phyloP scores from a whole-genome alignment of 1,140 invertebrate species.

The Ips typographus region DNA sequence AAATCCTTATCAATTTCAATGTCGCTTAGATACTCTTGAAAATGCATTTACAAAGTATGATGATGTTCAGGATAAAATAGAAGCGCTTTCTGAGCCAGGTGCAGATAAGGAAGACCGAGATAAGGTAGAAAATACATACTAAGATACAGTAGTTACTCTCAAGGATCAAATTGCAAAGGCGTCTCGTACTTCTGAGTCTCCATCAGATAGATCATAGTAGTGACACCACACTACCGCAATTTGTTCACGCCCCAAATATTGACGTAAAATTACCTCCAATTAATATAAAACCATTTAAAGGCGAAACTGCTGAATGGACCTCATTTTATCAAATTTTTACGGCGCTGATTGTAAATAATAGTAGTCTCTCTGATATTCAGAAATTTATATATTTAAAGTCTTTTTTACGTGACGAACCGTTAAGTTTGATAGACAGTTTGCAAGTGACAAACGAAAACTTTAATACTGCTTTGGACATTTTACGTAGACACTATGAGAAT shows the following conservation, averaged over 20 bases:
- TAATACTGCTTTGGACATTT: conserved; percentile 4
- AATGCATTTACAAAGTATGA: neutral
- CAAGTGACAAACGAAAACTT: conserved; percentile 8
- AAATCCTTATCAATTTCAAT: neutral
- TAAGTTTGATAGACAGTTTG: conserved; percentile 9
- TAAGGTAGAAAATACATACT: neutral
- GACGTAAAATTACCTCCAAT: conserved; percentile 13
- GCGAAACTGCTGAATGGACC: conserved; percentile 1
- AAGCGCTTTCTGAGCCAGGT: neutral
- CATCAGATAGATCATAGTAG: neutral
- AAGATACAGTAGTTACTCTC: neutral
- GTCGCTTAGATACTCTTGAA: neutral
- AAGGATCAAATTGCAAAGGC: neutral
- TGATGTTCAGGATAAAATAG: neutral
- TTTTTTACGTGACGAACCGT: conserved; percentile 4
- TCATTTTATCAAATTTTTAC: conserved; percentile 8
- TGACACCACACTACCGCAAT: neutral
- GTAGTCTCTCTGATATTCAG: neutral
- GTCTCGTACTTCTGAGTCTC: neutral
- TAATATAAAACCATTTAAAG: conserved; percentile 11
- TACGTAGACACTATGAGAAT: no score
- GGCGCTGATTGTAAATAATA: neutral
- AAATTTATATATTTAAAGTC: conserved; percentile 10
- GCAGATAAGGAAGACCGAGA: conserved; percentile 1
- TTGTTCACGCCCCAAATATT: neutral